Base-by-base conservation (phyloP, 2,888 invertebrate genomes). In the Hemithea aestivaria region DNA sequence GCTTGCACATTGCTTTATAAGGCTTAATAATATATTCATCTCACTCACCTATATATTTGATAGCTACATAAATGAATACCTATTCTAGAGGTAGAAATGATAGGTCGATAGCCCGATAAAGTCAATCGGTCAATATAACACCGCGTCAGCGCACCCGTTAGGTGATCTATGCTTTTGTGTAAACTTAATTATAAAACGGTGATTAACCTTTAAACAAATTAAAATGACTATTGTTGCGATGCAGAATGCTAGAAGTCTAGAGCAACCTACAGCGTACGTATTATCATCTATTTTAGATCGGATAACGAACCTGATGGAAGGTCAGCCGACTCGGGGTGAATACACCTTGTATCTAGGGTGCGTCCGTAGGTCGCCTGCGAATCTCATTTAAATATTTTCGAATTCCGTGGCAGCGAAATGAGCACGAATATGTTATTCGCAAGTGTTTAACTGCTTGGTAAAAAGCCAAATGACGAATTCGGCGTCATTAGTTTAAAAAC, bases 321-420 rank as follows among this genome's bases (percentile, higher is more conserved):
- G 76, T 74, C 77, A 68, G 43, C 50, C 45, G 54, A 39, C 40
- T 59, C 53, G 58, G 51, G 79, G 78, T 80, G 66, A 77, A 72
- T 66, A 73, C 58, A 78, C 81, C 56, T 68, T 65, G 69, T 73
- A 66, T 65, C 69, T 68, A 66, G 70, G 70, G 73, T 70, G 63
- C 60, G 55, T 58, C 53, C 60, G 57, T 63, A 68, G 67, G 69
- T 67, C 70, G 56, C 27, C 39, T 40, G 39, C 46, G 26, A 53
- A 51, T 45, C 53, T 52, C 53, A 53, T 57, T 58, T 52, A 47
- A 46, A 46, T 42, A 44, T 32, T 33, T 45, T 44, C 29, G 29
- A 22, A 53, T 45, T 44, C 35, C 44, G 40, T 40, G 29, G 35
- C 45, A 27, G 33, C 35, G 28, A 40, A 45, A 43, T 35, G 27